Percentiles rank a stretch among this genome's conserved stretches.
Conservation (phyloP, 53 echinoderm and acorn worm species). For the Hippasteria phrygiana region DNA sequence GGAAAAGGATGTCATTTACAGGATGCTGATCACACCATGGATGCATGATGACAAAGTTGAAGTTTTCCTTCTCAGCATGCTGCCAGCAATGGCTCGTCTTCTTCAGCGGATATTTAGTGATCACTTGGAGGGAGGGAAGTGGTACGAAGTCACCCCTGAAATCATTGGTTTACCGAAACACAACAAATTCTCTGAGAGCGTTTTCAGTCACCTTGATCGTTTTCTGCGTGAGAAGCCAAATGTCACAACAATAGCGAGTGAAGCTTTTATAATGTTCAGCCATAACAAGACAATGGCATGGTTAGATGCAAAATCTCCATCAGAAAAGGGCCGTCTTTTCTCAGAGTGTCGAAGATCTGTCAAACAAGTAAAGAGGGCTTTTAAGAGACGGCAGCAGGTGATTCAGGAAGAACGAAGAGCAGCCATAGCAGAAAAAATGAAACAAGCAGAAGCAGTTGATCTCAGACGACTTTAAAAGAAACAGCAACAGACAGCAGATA, state of each 20-base stretch:
- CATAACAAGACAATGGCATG: slow-evolving; percentile 73
- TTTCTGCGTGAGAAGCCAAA: slow-evolving; percentile 65
- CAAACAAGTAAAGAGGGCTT: slow-evolving; percentile 27
- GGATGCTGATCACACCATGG: slow-evolving; percentile 28
- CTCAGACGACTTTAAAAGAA: slow-evolving; percentile 20
- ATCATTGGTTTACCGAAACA: slow-evolving; percentile 20
- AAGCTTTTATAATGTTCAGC: slow-evolving; percentile 59
- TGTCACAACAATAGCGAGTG: slow-evolving; percentile 62
- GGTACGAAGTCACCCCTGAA: slow-evolving; percentile 56
- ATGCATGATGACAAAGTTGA: slow-evolving; percentile 31
- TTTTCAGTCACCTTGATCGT: slow-evolving; percentile 64
- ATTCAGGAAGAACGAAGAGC: slow-evolving; percentile 44
- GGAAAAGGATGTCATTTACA: slow-evolving; percentile 40
- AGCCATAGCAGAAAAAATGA: slow-evolving; percentile 43
- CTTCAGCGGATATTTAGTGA: slow-evolving; percentile 44
- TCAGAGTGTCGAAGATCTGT: slow-evolving; percentile 25
- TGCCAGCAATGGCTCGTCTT: slow-evolving; percentile 48
- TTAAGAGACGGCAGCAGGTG: slow-evolving; percentile 33
- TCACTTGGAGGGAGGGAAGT: slow-evolving; percentile 36
- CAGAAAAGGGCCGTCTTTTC: slow-evolving; percentile 58
- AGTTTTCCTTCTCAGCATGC: slow-evolving; percentile 34
- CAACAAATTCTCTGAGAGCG: slow-evolving; percentile 49
- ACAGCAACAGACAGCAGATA: slow-evolving; percentile 50
- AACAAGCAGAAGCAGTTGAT: slow-evolving; percentile 46
- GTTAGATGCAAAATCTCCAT: slow-evolving; percentile 33